Evolutionary conservation across 2,797 vertebrate species (phyloP), one percentile per base, ranked within the genome.

Genomic region (Alauda arvensis): DNA sequence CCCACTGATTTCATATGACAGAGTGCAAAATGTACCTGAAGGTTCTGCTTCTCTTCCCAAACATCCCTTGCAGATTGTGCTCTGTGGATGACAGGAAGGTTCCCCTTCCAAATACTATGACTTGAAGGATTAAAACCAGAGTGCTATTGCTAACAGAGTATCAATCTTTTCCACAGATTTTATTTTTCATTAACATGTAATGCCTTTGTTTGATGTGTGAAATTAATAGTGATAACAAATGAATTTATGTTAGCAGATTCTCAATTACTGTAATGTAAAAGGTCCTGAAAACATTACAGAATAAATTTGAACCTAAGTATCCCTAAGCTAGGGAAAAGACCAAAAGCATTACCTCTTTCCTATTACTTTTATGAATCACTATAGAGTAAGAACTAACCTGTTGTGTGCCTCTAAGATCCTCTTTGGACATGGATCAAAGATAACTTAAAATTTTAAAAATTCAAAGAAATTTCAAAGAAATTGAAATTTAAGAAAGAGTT

Each of bases 41-140:
- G 2, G 6, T 55, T 69, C n/a, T 63, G 8, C 14, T 77, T 74
- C 31, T 70, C 12, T 74, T 77, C 46, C 23, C 25, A 48, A 56
- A 60, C 1, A 53, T 17, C 3, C 7, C 4, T 28, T 39, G 17
- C 34, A 61, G 28, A 78, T 51, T 7, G 65, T 59, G 8, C 6
- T 11, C 5, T 2, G 0, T 18, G 53, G 28, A 29, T 72, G 12
- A 42, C 11, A 76, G 14, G 59, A 55, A 3, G 1, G 3, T 23
- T 87, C 6, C 7, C 34, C 9, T 83, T 66, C 48, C 43, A 67
- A 56, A 60, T 49, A 10, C 6, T 63, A 10, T 33, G 25, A 63
- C 24, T 51, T 33, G 39, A 52, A 85, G 28, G 13, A 43, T 9
- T 43, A 67, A 7, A 69, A 70, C 14, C 6, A 46, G 16, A 4